Conservation (phyloP, 2,888 invertebrate genomes). For the Spialia ferax region DNA sequence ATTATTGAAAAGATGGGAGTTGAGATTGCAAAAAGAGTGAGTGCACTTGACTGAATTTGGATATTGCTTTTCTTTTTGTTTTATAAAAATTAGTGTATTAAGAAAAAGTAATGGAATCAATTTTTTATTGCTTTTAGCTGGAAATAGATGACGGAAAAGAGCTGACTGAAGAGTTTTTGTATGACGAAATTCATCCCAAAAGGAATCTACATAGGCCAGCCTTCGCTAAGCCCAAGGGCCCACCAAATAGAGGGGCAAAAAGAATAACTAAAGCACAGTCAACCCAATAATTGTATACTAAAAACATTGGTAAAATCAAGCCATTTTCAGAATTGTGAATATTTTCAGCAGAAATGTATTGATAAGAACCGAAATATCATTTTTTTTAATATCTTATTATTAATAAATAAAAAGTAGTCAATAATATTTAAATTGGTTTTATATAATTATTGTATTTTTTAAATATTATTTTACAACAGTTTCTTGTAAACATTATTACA, state of each 20-base stretch:
- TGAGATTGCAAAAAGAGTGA: conserved; percentile 95
- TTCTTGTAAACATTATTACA: too few relatives aligned
- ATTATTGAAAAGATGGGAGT: conserved; percentile 93
- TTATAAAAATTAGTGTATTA: too few relatives aligned
- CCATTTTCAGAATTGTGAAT: background rate
- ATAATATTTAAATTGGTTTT: background rate
- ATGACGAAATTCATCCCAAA: conserved; percentile 98
- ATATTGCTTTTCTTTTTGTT: too few relatives aligned
- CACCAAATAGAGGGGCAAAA: conserved; percentile 96
- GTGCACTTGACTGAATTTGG: conserved; percentile 46
- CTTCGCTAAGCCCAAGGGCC: conserved; percentile 99
- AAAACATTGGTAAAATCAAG: background rate
- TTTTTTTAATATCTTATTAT: background rate
- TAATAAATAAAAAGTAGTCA: background rate
- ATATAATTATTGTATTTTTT: background rate
- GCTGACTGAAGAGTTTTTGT: conserved; percentile 95
- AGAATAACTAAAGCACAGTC: conserved; percentile 92
- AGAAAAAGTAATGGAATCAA: too few relatives aligned
- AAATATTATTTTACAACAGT: too few relatives aligned
- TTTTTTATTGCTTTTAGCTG: too few relatives aligned
- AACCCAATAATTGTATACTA: conserved; percentile 60
- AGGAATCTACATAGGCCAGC: conserved; percentile 95
- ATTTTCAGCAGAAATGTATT: background rate
- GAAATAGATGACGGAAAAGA: conserved; percentile 97
- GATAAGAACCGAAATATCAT: background rate